These are phyloP conservation scores for Cryptomyrus ogoouensis DNA, from an alignment of 2,113 vertebrate species.

Conservation along the genomic window DNA sequence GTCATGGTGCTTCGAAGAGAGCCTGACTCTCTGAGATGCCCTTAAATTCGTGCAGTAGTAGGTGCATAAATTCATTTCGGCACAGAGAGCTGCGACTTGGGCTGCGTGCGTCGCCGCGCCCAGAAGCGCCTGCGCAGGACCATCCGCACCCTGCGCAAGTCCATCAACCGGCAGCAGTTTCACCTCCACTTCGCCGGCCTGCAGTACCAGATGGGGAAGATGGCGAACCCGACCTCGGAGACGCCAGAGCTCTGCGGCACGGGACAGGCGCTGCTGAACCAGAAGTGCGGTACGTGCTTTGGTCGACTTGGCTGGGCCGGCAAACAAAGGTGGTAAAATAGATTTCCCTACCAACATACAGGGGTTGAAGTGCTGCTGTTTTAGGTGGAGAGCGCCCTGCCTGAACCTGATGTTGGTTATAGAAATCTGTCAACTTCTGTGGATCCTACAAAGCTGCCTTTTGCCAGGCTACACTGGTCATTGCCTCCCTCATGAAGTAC, in stretches of 20 bases:
- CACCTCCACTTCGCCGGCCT: slow-evolving; percentile 76
- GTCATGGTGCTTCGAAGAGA: not conserved
- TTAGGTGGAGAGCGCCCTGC: slow-evolving; percentile 8
- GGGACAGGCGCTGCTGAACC: slow-evolving; percentile 69
- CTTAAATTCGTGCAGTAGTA: not conserved
- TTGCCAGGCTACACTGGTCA: not conserved
- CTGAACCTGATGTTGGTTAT: slow-evolving; percentile 25
- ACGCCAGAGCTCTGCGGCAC: slow-evolving; percentile 63
- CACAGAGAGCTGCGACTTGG: slow-evolving; percentile 78
- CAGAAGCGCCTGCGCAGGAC: slow-evolving; percentile 90
- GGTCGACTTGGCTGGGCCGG: not conserved
- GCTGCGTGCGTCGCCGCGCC: slow-evolving; percentile 73
- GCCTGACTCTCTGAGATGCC: not conserved
- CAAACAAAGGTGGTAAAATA: not conserved
- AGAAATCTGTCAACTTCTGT: slow-evolving; percentile 16
- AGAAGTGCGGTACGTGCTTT: slow-evolving; percentile 79
- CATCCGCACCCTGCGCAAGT: slow-evolving; percentile 81
- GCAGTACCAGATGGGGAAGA: slow-evolving; percentile 73
- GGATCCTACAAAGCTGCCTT: slow-evolving; percentile 2
- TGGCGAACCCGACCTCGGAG: slow-evolving; percentile 52
- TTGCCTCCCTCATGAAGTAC: not conserved
- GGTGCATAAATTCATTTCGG: slow-evolving; percentile 15
- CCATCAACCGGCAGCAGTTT: slow-evolving; percentile 85
- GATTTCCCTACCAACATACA: not conserved
- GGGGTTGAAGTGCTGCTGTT: slow-evolving; percentile 19